Evolutionary conservation across 2,888 invertebrate species (phyloP).

Genomic region (Geophilus truncorum): DNA sequence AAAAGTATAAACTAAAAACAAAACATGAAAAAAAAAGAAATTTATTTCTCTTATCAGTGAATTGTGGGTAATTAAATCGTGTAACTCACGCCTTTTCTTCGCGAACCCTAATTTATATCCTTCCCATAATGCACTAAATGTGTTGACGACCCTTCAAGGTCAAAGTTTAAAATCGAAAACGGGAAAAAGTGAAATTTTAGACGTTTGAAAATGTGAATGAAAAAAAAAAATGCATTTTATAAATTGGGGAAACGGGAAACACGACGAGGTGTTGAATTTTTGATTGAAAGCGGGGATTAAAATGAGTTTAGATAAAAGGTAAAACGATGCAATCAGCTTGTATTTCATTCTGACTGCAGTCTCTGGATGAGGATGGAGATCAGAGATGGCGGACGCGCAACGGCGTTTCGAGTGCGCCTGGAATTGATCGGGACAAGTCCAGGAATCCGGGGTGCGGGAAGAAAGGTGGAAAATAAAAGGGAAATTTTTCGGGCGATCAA

Average conservation of each 20-base stretch:
- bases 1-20: background rate
- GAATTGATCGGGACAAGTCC: conserved; percentile 4
- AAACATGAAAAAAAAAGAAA: too few relatives aligned
- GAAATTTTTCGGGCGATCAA: background rate
- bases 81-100: too few relatives aligned
- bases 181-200: too few relatives aligned
- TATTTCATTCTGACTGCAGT: background rate
- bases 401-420: background rate
- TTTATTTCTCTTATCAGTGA: too few relatives aligned
- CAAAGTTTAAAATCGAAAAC: too few relatives aligned
- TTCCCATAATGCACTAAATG: too few relatives aligned
- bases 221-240: too few relatives aligned
- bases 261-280: background rate
- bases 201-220: too few relatives aligned
- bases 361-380: conserved; percentile 1
- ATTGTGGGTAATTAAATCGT: too few relatives aligned
- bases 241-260: too few relatives aligned
- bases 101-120: too few relatives aligned
- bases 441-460: background rate
- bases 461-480: background rate
- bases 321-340: background rate
- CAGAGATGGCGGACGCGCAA: conserved; percentile 6
- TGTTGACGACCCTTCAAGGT: background rate
- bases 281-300: too few relatives aligned
- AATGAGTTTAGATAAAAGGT: background rate